phyloP scores from a whole-genome alignment of 2,888 invertebrate species.

The Athalia rosae region DNA sequence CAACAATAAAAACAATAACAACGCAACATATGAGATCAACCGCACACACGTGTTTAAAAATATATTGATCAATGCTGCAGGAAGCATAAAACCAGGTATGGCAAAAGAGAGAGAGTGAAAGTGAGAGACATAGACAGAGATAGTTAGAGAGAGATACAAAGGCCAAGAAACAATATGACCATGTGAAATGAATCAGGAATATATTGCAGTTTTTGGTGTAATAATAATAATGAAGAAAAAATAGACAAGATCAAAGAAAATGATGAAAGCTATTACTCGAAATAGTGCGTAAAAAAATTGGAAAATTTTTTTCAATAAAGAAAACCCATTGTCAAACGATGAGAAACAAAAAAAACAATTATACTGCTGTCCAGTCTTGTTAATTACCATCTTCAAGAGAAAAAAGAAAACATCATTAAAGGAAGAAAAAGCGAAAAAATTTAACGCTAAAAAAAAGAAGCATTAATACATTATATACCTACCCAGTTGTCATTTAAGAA shows the following conservation, averaged over 20 bases:
- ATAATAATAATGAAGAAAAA: background rate
- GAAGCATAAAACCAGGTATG: constrained; percentile 38
- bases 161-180: background rate
- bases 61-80: constrained; percentile 34
- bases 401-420: constrained; percentile 46
- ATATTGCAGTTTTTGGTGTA: background rate
- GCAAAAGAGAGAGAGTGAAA: constrained; percentile 42
- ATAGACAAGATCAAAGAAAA: background rate
- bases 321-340: constrained; percentile 5
- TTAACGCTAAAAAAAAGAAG: constrained; percentile 59
- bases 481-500: constrained; percentile 70
- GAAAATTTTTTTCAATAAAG: background rate
- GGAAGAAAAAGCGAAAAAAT: constrained; percentile 53
- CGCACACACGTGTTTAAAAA: constrained; percentile 8
- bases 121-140: constrained; percentile 42
- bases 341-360: background rate
- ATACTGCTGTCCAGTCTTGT: constrained; percentile 40
- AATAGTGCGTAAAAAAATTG: background rate
- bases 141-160: constrained; percentile 46
- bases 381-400: constrained; percentile 31
- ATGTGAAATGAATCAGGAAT: background rate
- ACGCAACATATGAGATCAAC: constrained; percentile 24
- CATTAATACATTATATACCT: constrained; percentile 62
- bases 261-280: background rate
- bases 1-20: constrained; percentile 25